Percentiles rank a stretch among this genome's conserved stretches.
Conservation (phyloP, 1,140 invertebrate species). For the Hydropsyche tenuis region DNA sequence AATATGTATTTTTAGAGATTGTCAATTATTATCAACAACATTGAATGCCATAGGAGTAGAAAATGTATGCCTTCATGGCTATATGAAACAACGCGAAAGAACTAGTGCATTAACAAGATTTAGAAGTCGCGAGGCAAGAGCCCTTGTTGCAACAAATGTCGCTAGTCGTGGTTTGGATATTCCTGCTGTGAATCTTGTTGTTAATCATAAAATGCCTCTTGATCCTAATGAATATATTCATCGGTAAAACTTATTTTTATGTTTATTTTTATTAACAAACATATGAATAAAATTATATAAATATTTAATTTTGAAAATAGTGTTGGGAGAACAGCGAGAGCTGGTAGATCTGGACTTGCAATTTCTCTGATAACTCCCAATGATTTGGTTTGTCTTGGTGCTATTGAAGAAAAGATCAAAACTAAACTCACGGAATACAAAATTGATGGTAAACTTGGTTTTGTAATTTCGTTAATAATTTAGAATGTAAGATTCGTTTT, state of each 20-base stretch:
- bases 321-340: conserved; percentile 94
- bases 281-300: not conserved
- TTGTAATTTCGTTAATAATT: not conserved
- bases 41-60: conserved; percentile 85
- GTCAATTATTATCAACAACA: conserved; percentile 84
- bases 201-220: conserved; percentile 93
- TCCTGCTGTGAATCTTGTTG: conserved; percentile 87
- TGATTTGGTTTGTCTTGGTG: conserved; percentile 85
- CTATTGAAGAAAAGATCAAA: conserved; percentile 86
- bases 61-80: conserved; percentile 86
- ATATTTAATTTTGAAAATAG: conserved; percentile 57
- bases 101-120: conserved; percentile 81
- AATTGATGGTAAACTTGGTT: conserved; percentile 70
- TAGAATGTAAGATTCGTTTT: too few species aligned
- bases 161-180: conserved; percentile 93
- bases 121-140: conserved; percentile 83
- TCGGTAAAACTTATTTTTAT: conserved; percentile 55
- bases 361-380: conserved; percentile 91
- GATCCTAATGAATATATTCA: conserved; percentile 95
- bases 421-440: conserved; percentile 85
- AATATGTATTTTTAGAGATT: conserved; percentile 71
- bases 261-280: not conserved
- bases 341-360: conserved; percentile 84
- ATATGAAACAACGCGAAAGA: conserved; percentile 83
- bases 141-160: conserved; percentile 96